phyloP scores from a whole-genome alignment of 2,888 invertebrate species.

The Pedicia rivosa region DNA sequence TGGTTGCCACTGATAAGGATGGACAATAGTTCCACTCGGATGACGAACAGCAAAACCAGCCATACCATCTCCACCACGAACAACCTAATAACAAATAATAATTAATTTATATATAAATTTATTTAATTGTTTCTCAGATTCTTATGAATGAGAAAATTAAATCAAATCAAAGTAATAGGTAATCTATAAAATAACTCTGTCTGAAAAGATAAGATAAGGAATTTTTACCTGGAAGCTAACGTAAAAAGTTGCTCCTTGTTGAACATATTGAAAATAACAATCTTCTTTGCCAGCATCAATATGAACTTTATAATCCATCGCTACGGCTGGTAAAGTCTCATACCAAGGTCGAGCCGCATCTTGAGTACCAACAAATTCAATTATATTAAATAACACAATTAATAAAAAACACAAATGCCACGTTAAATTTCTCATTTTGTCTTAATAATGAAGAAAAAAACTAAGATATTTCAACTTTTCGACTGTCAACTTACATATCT shows the following conservation, averaged over 20 bases:
- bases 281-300: constrained; percentile 91
- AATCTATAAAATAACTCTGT: background rate
- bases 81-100: constrained; percentile 58
- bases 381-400: constrained; percentile 1
- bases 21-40: constrained; percentile 68
- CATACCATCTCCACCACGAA: constrained; percentile 87
- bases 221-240: constrained; percentile 78
- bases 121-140: too few species aligned
- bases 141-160: too few species aligned
- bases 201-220: background rate
- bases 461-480: too few species aligned
- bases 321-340: constrained; percentile 76
- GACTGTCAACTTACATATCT: too few species aligned
- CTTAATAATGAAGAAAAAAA: too few species aligned
- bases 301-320: constrained; percentile 92
- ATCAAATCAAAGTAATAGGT: constrained; percentile 4
- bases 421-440: constrained; percentile 6
- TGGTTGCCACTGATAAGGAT: constrained; percentile 83
- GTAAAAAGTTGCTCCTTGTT: constrained; percentile 81
- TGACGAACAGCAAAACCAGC: constrained; percentile 83
- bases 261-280: constrained; percentile 89
- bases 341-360: constrained; percentile 48
- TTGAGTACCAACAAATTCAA: constrained; percentile 9
- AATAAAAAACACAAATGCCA: constrained; percentile 1
- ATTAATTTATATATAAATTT: too few species aligned